Evolutionary conservation across 2,797 vertebrate species (phyloP).

Genomic region (Sebastiscus tertius): DNA sequence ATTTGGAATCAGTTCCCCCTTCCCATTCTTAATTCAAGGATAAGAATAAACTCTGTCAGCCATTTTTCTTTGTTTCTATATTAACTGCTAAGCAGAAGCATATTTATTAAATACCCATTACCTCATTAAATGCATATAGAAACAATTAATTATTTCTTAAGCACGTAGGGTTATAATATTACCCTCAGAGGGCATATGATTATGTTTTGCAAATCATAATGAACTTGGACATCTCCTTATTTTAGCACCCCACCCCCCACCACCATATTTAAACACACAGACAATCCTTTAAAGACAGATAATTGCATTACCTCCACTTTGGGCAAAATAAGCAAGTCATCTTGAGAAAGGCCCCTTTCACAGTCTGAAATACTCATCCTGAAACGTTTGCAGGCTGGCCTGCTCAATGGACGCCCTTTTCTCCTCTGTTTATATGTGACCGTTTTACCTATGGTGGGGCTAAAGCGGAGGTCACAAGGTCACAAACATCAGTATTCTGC

Average conservation of each 20-base stretch:
- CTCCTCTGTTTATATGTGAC: background rate
- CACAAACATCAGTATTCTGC: background rate
- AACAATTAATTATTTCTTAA: background rate
- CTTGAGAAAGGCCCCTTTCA: background rate
- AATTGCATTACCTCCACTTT: slow-evolving; percentile 23
- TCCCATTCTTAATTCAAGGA: slow-evolving; percentile 71
- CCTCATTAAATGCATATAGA: slow-evolving; percentile 1
- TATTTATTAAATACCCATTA: slow-evolving; percentile 1
- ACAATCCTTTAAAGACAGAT: slow-evolving; percentile 25
- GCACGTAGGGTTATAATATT: background rate
- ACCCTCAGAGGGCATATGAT: background rate
- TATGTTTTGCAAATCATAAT: slow-evolving; percentile 16
- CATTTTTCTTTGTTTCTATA: slow-evolving; percentile 77
- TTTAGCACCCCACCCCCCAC: background rate
- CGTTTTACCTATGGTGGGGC: slow-evolving; percentile 3
- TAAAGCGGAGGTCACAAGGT: slow-evolving; percentile 12
- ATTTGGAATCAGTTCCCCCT: slow-evolving; percentile 75
- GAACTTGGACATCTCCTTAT: background rate
- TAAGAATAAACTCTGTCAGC: slow-evolving; percentile 71
- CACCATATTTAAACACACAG: slow-evolving; percentile 16
- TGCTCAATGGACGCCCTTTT: background rate
- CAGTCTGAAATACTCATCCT: background rate
- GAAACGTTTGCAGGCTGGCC: background rate
- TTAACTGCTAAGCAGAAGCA: slow-evolving; percentile 32
- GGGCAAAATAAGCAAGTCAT: slow-evolving; percentile 18